phyloP scores from a whole-genome alignment of 2,113 vertebrate genomes.

The Lophius piscatorius region DNA sequence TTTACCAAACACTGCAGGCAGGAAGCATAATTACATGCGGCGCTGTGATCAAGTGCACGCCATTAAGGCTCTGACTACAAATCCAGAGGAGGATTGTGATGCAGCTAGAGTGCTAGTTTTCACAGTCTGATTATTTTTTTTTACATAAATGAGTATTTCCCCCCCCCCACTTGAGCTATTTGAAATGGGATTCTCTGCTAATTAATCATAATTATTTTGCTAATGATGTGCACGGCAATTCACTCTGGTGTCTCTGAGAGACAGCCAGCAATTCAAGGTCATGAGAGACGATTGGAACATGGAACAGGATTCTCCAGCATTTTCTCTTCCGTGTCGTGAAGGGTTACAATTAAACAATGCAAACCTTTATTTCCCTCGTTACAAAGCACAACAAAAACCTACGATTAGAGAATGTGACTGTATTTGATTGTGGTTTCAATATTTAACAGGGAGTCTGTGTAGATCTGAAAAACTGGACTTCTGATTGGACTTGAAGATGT shows the following conservation, averaged over 20 bases:
- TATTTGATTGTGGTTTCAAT: too few relatives aligned
- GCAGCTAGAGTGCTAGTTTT: constrained; percentile 56
- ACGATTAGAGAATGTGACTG: neutral
- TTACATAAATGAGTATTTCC: constrained; percentile 37
- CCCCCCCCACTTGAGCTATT: constrained; percentile 49
- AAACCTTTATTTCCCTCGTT: constrained; percentile 3
- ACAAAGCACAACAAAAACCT: neutral
- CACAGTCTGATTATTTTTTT: constrained; percentile 41
- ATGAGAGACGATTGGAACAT: constrained; percentile 62
- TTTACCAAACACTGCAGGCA: constrained; percentile 57
- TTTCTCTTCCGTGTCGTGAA: constrained; percentile 18
- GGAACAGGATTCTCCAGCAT: constrained; percentile 40
- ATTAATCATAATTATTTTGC: constrained; percentile 80
- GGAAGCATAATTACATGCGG: constrained; percentile 52
- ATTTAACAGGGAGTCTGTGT: too few relatives aligned
- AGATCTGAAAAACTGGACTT: too few relatives aligned
- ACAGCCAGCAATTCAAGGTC: constrained; percentile 68
- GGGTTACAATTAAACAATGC: neutral
- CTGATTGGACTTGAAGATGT: too few relatives aligned
- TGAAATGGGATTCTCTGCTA: constrained; percentile 74
- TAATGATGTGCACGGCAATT: constrained; percentile 69
- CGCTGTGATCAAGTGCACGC: constrained; percentile 48
- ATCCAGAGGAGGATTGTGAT: constrained; percentile 50
- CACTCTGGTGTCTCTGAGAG: constrained; percentile 55
- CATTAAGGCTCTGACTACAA: constrained; percentile 37